These are phyloP conservation scores for Oedothorax gibbosus DNA, from an alignment of 1,140 invertebrate genomes.

Conservation along the genomic window DNA sequence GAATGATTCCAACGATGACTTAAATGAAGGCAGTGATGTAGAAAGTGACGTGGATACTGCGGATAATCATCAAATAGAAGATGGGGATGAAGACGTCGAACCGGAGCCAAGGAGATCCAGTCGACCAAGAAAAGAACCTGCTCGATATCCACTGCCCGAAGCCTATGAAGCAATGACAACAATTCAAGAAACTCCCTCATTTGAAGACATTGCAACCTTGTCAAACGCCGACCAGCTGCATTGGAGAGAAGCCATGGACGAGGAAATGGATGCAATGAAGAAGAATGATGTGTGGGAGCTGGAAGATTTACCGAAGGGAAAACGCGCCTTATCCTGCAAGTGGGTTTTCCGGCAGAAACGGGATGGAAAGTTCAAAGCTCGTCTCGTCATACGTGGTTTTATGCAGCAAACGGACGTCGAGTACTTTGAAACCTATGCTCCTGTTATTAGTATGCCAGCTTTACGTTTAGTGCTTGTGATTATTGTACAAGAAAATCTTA, in stretches of 20 bases:
- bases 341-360: slow-evolving; percentile 46
- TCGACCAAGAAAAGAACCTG: no score
- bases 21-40: no score
- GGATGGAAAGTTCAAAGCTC: slow-evolving; percentile 66
- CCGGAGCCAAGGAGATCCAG: no score
- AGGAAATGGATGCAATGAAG: slow-evolving; percentile 47
- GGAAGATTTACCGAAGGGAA: neutral
- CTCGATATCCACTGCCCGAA: no score
- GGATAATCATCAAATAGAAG: no score
- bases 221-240: neutral
- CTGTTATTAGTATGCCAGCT: slow-evolving; percentile 32
- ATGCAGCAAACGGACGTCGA: slow-evolving; percentile 35
- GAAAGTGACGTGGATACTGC: no score
- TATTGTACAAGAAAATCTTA: slow-evolving; percentile 64
- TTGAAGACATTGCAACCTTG: neutral
- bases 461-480: slow-evolving; percentile 67
- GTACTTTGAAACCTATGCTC: no score
- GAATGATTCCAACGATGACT: no score
- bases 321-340: neutral
- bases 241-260: slow-evolving; percentile 47
- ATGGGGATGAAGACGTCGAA: no score
- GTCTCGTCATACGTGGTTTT: slow-evolving; percentile 67
- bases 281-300: slow-evolving; percentile 58
- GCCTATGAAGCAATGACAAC: slow-evolving; percentile 20
- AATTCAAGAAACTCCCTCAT: neutral